Conservation (phyloP, 2,113 vertebrate genomes). For the Aptenodytes forsteri region DNA sequence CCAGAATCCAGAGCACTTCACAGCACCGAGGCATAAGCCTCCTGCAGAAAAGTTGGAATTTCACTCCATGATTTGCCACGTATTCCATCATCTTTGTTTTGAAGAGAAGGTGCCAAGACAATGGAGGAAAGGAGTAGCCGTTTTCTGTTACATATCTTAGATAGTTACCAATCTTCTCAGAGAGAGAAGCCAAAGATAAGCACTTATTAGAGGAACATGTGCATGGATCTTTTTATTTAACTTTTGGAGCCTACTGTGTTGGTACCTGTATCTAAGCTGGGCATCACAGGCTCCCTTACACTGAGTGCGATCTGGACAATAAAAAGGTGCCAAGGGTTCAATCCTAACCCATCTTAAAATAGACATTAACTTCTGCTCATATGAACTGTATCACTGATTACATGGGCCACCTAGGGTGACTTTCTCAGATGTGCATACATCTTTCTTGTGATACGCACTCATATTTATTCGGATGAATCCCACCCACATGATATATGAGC, state of each 20-base stretch:
- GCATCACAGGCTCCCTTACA: neutral
- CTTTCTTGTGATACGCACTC: rapidly evolving
- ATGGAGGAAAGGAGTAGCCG: neutral
- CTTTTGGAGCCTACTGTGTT: neutral
- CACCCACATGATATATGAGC: neutral
- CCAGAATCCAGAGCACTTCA: neutral
- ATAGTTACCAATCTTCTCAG: neutral
- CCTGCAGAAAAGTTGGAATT: neutral
- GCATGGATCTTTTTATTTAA: neutral
- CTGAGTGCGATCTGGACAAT: neutral
- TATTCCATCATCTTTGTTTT: neutral
- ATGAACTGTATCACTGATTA: neutral
- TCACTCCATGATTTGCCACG: neutral
- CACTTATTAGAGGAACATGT: rapidly evolving
- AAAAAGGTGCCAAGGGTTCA: neutral
- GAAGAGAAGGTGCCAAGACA: neutral
- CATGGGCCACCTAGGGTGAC: too few species aligned
- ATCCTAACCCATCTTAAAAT: neutral
- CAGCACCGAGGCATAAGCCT: neutral
- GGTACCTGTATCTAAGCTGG: neutral
- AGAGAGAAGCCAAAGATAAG: neutral
- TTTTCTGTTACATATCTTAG: neutral
- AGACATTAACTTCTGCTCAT: neutral
- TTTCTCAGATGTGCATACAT: neutral
- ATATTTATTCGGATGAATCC: neutral